Base-by-base conservation (phyloP, 2,113 vertebrate genomes). In the Zingel zingel region DNA sequence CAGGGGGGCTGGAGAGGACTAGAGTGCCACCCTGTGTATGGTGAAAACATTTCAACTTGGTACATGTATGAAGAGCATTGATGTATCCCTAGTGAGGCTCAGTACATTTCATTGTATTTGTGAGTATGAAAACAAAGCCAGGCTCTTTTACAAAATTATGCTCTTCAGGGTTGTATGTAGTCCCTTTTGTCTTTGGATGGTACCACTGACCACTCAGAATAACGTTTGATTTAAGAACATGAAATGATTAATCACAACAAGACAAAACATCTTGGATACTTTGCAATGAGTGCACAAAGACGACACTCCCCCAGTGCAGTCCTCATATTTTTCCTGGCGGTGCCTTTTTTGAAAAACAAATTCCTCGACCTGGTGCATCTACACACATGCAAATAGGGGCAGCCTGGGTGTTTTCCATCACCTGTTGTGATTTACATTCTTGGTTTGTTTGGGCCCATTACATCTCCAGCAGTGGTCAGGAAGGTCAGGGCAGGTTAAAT, bases 291-390 rank as follows among this genome's bases (percentile, higher is more conserved):
- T 2, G 16, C 14, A 33, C 23, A 72, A 33, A 36, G 56, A 57
- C 47, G 45, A n/a, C 74, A 45, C 64, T 54, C 45, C 8, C 8
- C 68, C n/a, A n/a, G 9, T 25, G 23, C 23, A 36, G 54, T 64
- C 19, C n/a, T 63, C n/a, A 16, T 25, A 3, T 66, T 27, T 54
- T 80, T 75, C 43, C 81, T 59, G 64, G 63, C 79, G 27, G 71
- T 30, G 45, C 83, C 93, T 89, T 88, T 83, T 96, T 95, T 95
- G 95, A 94, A 92, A 96, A 95, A 81, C 95, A 95, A 96, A 96
- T 95, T 82, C 62, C 61, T 85, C 19, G 59, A 68, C 69, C 82
- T 87, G 86, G 67, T 67, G 78, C 58, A 3, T 90, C 88, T 84
- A 78, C 91, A 84, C 84, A 81, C 84, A 95, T 95, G 94, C 94